Base-by-base conservation (phyloP, 2,797 vertebrate genomes). In the Pristis pectinata region DNA sequence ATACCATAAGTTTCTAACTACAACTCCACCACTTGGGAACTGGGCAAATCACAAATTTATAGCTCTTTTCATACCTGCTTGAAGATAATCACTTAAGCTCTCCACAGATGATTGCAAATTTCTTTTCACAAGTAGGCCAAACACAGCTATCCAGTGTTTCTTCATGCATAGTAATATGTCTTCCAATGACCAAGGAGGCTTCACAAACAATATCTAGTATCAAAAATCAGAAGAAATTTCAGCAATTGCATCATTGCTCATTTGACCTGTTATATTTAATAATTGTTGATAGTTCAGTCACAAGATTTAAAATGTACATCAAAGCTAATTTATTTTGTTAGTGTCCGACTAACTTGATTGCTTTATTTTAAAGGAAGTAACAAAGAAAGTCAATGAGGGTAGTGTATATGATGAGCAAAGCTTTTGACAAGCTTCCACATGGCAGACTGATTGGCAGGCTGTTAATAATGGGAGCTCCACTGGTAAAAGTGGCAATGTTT, bases 61-160 rank as follows among this genome's bases (percentile, higher is more conserved):
- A 44, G n/a, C 11, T 82, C 56, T 56, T 13, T 34, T 82, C 87
- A 95, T 97, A 99, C 98, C 98, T 97, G 97, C 97, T 96, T 92
- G 96, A 27, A 99, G 96, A 96, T 97, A 97, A 92, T 96, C 56
- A 67, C 97, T 97, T 79, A 99, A 97, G 95, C 95, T 96, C 93
- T 97, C 96, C 96, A 99, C 94, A 0, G 96, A 96, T 95, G 97
- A 95, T 93, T 96, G 96, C 53, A 97, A 97, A 34, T 76, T 96
- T 79, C 98, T 97, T 94, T 97, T 97, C 95, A 98, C 96, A 80
- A 99, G 34, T 11, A 95, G 95, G 94, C 98, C 98, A 96, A 99
- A 99, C 34, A 99, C 98, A 96, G 98, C 98, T 80, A 98, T 94
- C 98, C 98, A 99, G 96, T 99, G 99, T 95, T 98, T 99, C 95